A percentile compares a stretch with the other conserved stretches of the same genome.
phyloP scores from a whole-genome alignment of 2,797 vertebrate species.

The Sebastes itinus region DNA sequence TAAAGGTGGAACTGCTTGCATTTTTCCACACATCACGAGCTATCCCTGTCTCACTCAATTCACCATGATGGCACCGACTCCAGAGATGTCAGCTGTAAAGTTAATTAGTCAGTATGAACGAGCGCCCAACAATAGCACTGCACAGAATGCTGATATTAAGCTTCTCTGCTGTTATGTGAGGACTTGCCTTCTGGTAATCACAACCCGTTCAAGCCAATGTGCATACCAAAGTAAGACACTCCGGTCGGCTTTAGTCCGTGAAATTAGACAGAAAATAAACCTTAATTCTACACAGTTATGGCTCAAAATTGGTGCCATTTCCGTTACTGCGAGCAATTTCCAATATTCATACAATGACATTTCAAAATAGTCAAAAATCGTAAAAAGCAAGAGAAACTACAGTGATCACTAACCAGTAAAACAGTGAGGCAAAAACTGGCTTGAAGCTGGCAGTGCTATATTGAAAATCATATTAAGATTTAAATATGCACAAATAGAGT shows the following conservation, averaged over 20 bases:
- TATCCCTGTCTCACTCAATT: conserved; percentile 17
- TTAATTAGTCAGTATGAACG: conserved; percentile 40
- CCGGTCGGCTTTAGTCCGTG: not conserved
- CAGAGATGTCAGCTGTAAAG: conserved; percentile 24
- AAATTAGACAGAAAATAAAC: conserved; percentile 21
- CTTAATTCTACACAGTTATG: conserved; percentile 1
- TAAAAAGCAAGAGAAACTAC: not conserved
- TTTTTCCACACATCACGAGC: not conserved
- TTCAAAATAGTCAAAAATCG: not conserved
- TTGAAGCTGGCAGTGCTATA: not conserved
- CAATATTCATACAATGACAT: not conserved
- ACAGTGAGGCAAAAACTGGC: not conserved
- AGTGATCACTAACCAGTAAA: not conserved
- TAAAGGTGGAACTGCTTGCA: conserved; percentile 11
- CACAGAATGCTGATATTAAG: conserved; percentile 17
- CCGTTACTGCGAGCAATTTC: not conserved
- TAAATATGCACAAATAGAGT: not conserved
- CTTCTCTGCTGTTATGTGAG: not conserved
- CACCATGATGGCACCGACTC: not conserved
- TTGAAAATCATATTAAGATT: not conserved
- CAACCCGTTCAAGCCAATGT: conserved; percentile 5
- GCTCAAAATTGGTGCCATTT: not conserved
- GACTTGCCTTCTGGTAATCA: conserved; percentile 25
- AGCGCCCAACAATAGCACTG: conserved; percentile 22
- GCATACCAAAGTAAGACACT: conserved; percentile 2